Conservation (phyloP, 2,888 invertebrate species). For the Hyposoter didymator region DNA sequence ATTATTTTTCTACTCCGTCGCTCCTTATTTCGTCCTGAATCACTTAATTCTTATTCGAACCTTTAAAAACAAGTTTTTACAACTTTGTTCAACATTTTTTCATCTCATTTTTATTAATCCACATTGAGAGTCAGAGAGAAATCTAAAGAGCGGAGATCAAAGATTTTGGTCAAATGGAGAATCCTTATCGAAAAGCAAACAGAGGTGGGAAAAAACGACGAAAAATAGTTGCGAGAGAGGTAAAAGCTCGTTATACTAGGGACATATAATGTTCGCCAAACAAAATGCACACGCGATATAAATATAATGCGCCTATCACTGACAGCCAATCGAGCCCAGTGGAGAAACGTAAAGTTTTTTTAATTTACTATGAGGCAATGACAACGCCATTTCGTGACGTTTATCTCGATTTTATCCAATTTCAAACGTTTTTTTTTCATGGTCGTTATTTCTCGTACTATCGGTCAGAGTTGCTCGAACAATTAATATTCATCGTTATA, state of each 20-base stretch:
- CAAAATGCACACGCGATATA: slow-evolving; percentile 78
- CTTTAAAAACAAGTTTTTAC: background rate
- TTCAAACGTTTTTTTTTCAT: slow-evolving; percentile 31
- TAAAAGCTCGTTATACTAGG: slow-evolving; percentile 45
- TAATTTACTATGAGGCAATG: slow-evolving; percentile 63
- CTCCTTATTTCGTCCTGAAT: background rate
- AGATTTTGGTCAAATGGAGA: background rate
- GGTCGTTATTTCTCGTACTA: slow-evolving; percentile 14
- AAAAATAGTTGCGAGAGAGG: slow-evolving; percentile 5
- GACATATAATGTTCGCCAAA: slow-evolving; percentile 73
- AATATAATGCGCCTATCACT: slow-evolving; percentile 75
- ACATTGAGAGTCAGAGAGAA: background rate
- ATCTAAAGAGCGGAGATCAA: slow-evolving; percentile 27
- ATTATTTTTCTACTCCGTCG: slow-evolving; percentile 1
- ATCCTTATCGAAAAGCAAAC: background rate
- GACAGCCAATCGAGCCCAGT: slow-evolving; percentile 71
- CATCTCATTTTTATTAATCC: background rate
- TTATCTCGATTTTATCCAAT: slow-evolving; percentile 64
- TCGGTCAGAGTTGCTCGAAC: slow-evolving; percentile 58
- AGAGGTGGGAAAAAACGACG: slow-evolving; percentile 1
- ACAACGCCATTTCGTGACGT: slow-evolving; percentile 67
- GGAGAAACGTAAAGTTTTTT: slow-evolving; percentile 48
- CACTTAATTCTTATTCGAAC: background rate
- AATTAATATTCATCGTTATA: slow-evolving; percentile 53
- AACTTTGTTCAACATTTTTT: background rate